Evolutionary conservation across 2,113 vertebrate genomes (phyloP), one percentile per base, ranked within the genome.

Genomic region (Pangasianodon gigas): DNA sequence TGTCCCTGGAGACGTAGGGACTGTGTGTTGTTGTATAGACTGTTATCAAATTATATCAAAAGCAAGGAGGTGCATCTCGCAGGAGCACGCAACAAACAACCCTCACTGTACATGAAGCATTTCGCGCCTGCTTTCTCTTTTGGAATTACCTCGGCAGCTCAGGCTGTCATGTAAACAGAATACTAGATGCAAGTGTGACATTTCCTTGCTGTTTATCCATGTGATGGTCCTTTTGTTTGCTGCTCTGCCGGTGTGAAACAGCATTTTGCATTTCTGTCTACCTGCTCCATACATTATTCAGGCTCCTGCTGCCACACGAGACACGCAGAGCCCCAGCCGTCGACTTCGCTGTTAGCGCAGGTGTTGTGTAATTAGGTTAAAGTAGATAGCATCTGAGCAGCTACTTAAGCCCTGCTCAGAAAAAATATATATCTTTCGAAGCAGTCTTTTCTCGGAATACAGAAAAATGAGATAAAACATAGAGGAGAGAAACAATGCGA

Each of bases 111-210:
- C 95, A 96, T 95, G 94, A 96, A 96, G 94, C 95, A 96, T 96
- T 96, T 96, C 96, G 93, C 92, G 91, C 89, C 94, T 87, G 85
- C 89, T 87, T 92, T 81, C 89, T 89, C 94, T 95, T 96, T 94
- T 95, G 93, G 96, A 96, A 96, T 96, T 93, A 95, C 95, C 94
- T 94, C 93, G 84, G 94, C 92, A 90, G 92, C 93, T 52, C 91
- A 88, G 93, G 94, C 93, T 95, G 96, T 95, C 95, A 94, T 96
- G 95, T 96, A 96, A 96, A 96, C 95, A 96, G 94, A 96, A 96
- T 95, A 94, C 77, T 67, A 93, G 94, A 95, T 95, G 95, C 95
- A 93, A 93, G 95, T 95, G 93, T 94, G 94, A 91, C 89, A 86
- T 92, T 95, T 95, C 91, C 90, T 93, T 93, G 93, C 94, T 95